phyloP scores from a whole-genome alignment of 2,888 invertebrate species.

The Anagyrus pseudococci region DNA sequence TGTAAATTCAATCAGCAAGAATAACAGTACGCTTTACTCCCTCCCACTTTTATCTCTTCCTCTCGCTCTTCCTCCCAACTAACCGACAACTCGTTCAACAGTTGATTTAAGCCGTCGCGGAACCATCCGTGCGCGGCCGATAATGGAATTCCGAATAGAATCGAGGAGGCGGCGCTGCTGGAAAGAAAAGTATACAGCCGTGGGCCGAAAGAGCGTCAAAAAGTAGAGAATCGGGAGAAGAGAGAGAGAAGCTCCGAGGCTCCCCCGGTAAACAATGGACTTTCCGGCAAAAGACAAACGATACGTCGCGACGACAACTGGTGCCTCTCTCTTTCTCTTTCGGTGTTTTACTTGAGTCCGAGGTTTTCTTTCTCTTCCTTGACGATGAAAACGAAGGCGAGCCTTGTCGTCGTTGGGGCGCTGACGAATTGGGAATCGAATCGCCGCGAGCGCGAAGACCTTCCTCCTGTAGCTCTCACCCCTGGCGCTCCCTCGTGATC shows the following conservation, averaged over 20 bases:
- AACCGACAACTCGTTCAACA: not conserved
- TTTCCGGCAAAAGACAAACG: constrained; percentile 35
- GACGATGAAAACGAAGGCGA: no score
- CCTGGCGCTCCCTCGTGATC: no score
- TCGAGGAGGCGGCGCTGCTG: not conserved
- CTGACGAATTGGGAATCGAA: no score
- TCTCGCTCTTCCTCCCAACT: no score
- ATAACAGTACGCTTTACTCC: not conserved
- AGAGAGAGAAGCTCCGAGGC: not conserved
- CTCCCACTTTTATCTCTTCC: no score
- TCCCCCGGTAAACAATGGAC: constrained; percentile 24
- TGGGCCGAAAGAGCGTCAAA: not conserved
- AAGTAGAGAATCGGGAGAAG: not conserved
- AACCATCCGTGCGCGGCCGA: not conserved
- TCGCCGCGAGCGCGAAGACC: constrained; percentile 15
- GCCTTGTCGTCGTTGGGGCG: no score
- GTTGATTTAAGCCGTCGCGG: not conserved
- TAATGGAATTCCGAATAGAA: constrained; percentile 27
- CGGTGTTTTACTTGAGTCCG: constrained; percentile 31
- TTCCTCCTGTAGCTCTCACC: not conserved
- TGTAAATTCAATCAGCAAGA: not conserved
- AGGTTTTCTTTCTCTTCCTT: constrained; percentile 30
- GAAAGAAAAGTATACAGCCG: not conserved
- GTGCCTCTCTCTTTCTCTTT: no score
- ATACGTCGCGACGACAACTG: not conserved